These are phyloP conservation scores for Macrobrachium nipponense DNA, from an alignment of 1,140 invertebrate genomes.

Conservation along the genomic window DNA sequence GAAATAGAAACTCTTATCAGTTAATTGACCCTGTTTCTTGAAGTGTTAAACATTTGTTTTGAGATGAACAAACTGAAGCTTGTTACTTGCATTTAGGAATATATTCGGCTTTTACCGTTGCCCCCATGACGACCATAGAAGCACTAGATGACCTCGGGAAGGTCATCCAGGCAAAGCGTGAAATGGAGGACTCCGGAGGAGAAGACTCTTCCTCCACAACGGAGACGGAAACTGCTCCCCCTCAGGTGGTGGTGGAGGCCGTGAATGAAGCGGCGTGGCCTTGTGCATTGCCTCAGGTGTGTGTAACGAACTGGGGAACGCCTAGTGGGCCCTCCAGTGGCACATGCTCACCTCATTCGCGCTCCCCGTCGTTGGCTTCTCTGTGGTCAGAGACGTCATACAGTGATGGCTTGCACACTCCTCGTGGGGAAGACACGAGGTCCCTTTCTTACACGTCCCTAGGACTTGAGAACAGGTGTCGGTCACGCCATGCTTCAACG, in stretches of 20 bases:
- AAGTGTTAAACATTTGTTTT: too few relatives aligned
- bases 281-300: conserved; percentile 4
- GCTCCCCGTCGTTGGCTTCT: conserved; percentile 31
- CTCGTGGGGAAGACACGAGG: neutral
- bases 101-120: too few relatives aligned
- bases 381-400: conserved; percentile 28
- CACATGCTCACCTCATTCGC: conserved; percentile 21
- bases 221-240: neutral
- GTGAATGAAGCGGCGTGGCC: neutral
- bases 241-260: conserved; percentile 16
- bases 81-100: too few relatives aligned
- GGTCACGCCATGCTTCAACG: conserved; percentile 20
- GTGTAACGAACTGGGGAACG: conserved; percentile 28
- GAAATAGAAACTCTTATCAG: too few relatives aligned
- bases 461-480: neutral
- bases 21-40: too few relatives aligned
- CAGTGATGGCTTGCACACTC: neutral
- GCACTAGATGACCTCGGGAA: neutral
- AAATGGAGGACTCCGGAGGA: neutral
- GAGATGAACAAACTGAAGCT: too few relatives aligned
- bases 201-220: neutral
- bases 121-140: neutral
- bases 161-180: neutral
- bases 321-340: conserved; percentile 38
- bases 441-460: neutral